Base-by-base conservation (phyloP, 2,113 vertebrate species). In the Equus quagga region DNA sequence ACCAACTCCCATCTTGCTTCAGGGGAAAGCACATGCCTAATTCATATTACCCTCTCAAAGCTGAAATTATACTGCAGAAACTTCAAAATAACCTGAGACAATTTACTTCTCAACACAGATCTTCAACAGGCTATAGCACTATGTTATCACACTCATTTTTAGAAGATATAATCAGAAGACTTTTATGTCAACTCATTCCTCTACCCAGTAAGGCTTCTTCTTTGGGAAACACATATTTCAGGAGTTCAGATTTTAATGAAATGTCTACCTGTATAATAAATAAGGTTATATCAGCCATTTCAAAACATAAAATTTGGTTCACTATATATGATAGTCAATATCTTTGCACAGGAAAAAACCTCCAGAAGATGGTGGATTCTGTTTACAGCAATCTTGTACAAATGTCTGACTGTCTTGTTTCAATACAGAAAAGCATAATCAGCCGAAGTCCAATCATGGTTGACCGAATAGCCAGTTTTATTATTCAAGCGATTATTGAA, bases 401-500 rank as follows among this genome's bases (percentile, higher is more conserved):
- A 81, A 96, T 46, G 8, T 95, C 92, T 64, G 96, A 83, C 51
- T 97, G 96, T 89, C 69, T 96, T 86, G 14, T 19, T 91, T 96
- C 91, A 36, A 62, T 98, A 91, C 97, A 97, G 76, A 97, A 87
- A 81, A 92, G 62, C 44, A 92, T 98, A 84, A 1, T 96, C n/a
- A 97, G 67, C 41, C 93, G 19, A 96, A 97, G 36, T 46, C 96
- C 94, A 1, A 8, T 84, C 62, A 94, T 98, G 54, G 31, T 90
- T 64, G 97, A 98, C 54, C 62, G 0, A 64, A 98, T 98, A 84
- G 94, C 98, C 46, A 94, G 98, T 78, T 97, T 97, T 76, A 97
- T 98, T 91, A 97, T 98, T 69, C 97, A 98, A 81, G 97, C 98
- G 54, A 96, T 98, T 94, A 88, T 97, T 91, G 97, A 98, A 84